Base-by-base conservation (phyloP, 2,113 vertebrate species). In the Antennarius striatus region DNA sequence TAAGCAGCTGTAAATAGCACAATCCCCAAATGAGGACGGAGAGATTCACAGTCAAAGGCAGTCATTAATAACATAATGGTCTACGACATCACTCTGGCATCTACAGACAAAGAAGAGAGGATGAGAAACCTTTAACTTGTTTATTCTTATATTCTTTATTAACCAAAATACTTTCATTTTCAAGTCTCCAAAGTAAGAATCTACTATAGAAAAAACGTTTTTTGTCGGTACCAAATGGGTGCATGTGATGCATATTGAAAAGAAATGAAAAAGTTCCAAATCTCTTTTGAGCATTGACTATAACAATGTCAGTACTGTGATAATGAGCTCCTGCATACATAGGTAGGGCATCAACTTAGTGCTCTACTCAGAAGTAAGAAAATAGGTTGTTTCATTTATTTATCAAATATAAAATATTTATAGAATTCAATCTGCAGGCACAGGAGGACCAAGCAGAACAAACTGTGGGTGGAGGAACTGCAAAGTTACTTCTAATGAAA, bases 351-450 rank as follows among this genome's bases (percentile, higher is more conserved):
- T 71, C 46, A 74, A 81, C 68, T 78, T 50, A 65, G 75, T 46
- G 63, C 29, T 10, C 66, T 68, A 64, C 66, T 50, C 60, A 83
- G 68, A 81, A 83, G 75, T 83, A 85, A 70, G 76, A 85, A 90
- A 91, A 81, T 79, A 90, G 68, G 81, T 77, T 82, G 77, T 86
- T 89, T 89, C 82, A 91, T 89, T 89, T 91, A 91, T 91, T 91
- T 89, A 91, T 88, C 86, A 82, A 87, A 79, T 79, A 56, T 91
- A 47, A 90, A 91, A 89, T 86, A 91, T 91, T 86, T 80, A 90
- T 84, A 66, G 70, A 69, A 84, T 83, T 90, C 77, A 89, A 88
- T 88, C 68, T 78, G 76, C 86, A 75, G 73, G 82, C 75, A 81
- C 81, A 82, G 57, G 68, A 88, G 71, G 71, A 71, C 71, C 67